These are phyloP conservation scores for Triplophysa bombifrons DNA, from an alignment of 2,797 vertebrate species.

Conservation along the genomic window DNA sequence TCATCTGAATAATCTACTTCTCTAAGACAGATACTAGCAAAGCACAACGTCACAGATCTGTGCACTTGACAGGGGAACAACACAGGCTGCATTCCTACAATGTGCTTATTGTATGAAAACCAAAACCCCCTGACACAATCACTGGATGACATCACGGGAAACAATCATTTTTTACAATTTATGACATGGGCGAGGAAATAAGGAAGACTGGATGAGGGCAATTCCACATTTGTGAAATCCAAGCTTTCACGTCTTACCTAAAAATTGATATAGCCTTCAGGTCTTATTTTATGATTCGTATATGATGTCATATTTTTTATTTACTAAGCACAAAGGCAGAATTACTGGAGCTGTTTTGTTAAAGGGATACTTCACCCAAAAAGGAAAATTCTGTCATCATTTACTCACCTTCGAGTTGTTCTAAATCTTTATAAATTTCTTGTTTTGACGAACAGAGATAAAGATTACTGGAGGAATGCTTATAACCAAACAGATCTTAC, in stretches of 20 bases:
- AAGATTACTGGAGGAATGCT: too few relatives aligned
- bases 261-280: too few relatives aligned
- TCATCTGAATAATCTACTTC: neutral
- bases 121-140: neutral
- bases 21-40: neutral
- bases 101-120: conserved; percentile 3
- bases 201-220: neutral
- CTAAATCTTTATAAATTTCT: too few relatives aligned
- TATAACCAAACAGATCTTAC: too few relatives aligned
- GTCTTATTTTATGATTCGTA: too few relatives aligned
- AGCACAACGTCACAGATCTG: neutral
- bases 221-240: conserved; percentile 21
- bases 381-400: too few relatives aligned
- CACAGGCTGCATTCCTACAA: neutral
- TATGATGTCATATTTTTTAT: too few relatives aligned
- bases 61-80: neutral
- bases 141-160: neutral
- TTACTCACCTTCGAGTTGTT: too few relatives aligned
- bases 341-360: neutral
- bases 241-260: neutral
- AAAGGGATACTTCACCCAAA: neutral
- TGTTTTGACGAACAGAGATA: too few relatives aligned
- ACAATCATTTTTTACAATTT: neutral
- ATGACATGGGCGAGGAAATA: neutral
- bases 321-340: neutral